Percentiles rank a stretch among this genome's conserved stretches.
These are phyloP conservation scores for Pachyramphus minor DNA, from an alignment of 2,113 vertebrate species.

Conservation along the genomic window DNA sequence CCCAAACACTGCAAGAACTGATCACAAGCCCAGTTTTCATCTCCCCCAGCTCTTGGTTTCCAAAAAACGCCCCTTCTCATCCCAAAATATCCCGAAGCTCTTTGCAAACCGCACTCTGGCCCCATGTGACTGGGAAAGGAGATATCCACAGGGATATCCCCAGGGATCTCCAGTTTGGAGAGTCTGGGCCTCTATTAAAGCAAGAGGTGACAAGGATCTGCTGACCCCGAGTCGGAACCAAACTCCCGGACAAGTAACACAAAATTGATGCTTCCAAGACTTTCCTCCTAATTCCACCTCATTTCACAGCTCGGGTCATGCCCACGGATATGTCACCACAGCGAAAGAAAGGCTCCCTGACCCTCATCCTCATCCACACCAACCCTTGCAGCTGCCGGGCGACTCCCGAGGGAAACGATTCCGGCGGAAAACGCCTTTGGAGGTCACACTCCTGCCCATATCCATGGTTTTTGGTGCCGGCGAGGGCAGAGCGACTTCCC, in stretches of 20 bases:
- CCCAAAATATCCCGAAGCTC: background rate
- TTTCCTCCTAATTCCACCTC: background rate
- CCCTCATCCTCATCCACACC: background rate
- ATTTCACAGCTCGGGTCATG: rapidly evolving
- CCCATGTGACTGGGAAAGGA: background rate
- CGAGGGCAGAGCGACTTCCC: background rate
- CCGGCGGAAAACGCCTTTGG: background rate
- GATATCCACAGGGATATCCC: rapidly evolving
- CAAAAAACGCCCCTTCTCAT: background rate
- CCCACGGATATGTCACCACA: rapidly evolving
- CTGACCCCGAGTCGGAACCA: background rate
- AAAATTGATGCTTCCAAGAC: background rate
- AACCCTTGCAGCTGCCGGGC: rapidly evolving
- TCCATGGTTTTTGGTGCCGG: rapidly evolving
- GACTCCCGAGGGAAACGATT: background rate
- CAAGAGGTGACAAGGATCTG: background rate
- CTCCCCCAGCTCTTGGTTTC: rapidly evolving
- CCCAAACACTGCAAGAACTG: rapidly evolving
- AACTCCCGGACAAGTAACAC: background rate
- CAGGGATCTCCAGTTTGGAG: background rate
- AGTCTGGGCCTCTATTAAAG: background rate
- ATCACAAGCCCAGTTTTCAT: background rate
- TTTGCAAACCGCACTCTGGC: background rate
- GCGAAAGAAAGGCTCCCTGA: background rate
- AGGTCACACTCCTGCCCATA: background rate